Percentiles rank a stretch among this genome's conserved stretches.
phyloP scores from a whole-genome alignment of 2,888 invertebrate species.

The Dioctria linearis region DNA sequence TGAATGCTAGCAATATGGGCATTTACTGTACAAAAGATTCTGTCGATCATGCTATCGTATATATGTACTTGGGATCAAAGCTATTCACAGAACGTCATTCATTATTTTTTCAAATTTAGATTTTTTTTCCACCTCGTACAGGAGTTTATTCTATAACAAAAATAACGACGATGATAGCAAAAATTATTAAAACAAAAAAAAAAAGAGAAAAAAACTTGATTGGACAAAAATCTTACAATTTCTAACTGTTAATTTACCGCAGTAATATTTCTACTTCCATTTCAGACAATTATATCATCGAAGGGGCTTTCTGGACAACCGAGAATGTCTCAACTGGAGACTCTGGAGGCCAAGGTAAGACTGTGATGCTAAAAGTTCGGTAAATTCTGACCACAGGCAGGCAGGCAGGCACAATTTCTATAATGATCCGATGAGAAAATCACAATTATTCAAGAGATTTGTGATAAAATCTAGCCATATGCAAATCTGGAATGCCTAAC shows the following conservation, averaged over 20 bases:
- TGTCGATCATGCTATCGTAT: no score
- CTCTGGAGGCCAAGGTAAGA: conserved; percentile 78
- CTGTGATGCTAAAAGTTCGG: background rate
- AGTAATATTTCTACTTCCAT: conserved; percentile 59
- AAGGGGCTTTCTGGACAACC: conserved; percentile 65
- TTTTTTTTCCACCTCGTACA: no score
- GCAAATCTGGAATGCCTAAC: background rate
- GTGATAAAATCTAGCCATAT: conserved; percentile 1
- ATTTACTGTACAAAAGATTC: no score
- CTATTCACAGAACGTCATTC: no score
- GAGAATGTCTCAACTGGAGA: conserved; percentile 78
- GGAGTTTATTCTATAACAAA: no score
- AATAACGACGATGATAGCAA: no score
- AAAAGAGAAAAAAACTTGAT: no score
- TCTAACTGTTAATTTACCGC: conserved; percentile 16
- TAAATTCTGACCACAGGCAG: background rate
- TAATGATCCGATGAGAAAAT: conserved; percentile 6
- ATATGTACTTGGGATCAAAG: no score
- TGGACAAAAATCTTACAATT: no score
- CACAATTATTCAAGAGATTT: background rate
- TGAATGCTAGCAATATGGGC: no score
- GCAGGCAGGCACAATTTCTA: conserved; percentile 15
- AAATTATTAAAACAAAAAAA: no score
- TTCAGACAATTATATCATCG: conserved; percentile 65
- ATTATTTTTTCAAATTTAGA: no score